A percentile compares a stretch with the other conserved stretches of the same genome.
phyloP scores from a whole-genome alignment of 2,113 vertebrate species.

The Elgaria multicarinata region DNA sequence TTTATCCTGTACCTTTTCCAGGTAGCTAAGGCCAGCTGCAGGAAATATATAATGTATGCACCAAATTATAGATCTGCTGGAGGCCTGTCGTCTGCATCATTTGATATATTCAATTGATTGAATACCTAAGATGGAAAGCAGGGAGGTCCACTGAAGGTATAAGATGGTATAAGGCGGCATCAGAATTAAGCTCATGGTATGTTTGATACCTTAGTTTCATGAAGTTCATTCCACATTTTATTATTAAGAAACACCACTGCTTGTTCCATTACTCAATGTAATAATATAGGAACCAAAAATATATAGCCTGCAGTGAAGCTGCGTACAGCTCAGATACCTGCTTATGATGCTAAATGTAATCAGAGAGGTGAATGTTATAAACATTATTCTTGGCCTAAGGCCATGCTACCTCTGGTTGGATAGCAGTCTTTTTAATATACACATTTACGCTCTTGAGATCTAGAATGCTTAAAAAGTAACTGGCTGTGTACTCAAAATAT shows the following conservation, averaged over 20 bases:
- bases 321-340: neutral
- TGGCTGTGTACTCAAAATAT: neutral
- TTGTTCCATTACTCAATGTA: constrained; percentile 21
- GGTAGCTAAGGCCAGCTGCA: neutral
- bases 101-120: neutral
- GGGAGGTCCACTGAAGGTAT: neutral
- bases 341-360: neutral
- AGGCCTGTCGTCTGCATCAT: neutral
- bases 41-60: rapidly evolving
- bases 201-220: neutral
- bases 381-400: neutral
- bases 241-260: neutral
- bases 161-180: neutral
- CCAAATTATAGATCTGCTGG: neutral
- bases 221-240: neutral
- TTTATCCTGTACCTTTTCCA: constrained; percentile 1
- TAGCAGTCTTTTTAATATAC: neutral
- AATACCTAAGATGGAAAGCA: neutral
- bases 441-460: neutral
- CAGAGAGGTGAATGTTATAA: neutral
- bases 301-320: neutral
- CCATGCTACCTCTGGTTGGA: neutral
- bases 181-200: neutral
- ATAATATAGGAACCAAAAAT: constrained; percentile 13
- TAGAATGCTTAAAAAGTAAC: neutral